Percentiles rank a stretch among this genome's conserved stretches.
Conservation (phyloP, 2,888 invertebrate genomes). For the Archips xylosteana region DNA sequence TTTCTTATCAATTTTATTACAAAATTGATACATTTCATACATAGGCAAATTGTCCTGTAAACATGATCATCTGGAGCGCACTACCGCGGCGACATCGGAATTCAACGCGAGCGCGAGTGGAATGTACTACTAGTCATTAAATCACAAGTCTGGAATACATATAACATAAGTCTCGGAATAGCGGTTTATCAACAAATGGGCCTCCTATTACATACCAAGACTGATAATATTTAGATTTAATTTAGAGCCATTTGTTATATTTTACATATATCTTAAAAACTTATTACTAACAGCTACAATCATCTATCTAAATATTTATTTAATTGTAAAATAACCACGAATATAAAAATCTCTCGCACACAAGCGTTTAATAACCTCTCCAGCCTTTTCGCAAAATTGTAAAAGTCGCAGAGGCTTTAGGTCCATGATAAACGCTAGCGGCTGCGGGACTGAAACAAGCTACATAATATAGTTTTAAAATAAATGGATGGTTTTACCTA, state of each 20-base stretch:
- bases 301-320: slow-evolving; percentile 10
- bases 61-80: slow-evolving; percentile 55
- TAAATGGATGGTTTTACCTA: no score
- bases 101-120: slow-evolving; percentile 53
- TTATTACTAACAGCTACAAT: slow-evolving; percentile 13
- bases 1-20: slow-evolving; percentile 46
- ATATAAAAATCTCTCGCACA: background rate
- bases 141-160: background rate
- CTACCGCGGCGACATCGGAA: slow-evolving; percentile 56
- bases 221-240: slow-evolving; percentile 7
- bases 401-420: no score
- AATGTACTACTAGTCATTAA: slow-evolving; percentile 49
- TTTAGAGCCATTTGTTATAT: slow-evolving; percentile 28
- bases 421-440: background rate
- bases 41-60: slow-evolving; percentile 69
- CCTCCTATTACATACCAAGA: background rate
- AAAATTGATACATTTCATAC: slow-evolving; percentile 53
- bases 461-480: no score
- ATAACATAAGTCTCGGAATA: background rate
- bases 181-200: background rate
- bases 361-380: no score
- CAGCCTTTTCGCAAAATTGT: no score
- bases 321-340: slow-evolving; percentile 1
- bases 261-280: slow-evolving; percentile 3
- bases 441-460: no score